phyloP scores from a whole-genome alignment of 1,140 invertebrate genomes.

The Platyscapa corneri region DNA sequence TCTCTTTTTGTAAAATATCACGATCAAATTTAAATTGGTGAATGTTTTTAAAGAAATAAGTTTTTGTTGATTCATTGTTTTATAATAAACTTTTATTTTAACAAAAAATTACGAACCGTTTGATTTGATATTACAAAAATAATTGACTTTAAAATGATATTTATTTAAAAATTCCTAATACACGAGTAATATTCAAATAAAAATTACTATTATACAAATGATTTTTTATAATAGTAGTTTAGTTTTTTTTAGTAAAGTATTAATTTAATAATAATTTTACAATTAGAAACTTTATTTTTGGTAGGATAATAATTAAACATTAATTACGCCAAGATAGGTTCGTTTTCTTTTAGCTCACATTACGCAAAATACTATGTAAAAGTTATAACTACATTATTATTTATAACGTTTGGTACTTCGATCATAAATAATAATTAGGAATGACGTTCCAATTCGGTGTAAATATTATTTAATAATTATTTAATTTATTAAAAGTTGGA shows the following conservation, averaged over 20 bases:
- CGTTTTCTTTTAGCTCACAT: too few relatives aligned
- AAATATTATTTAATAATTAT: too few relatives aligned
- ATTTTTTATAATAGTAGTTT: neutral
- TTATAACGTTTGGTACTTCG: too few relatives aligned
- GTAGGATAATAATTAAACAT: too few relatives aligned
- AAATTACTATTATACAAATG: neutral
- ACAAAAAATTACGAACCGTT: neutral
- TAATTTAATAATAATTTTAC: neutral
- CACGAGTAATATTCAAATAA: neutral
- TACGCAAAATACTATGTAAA: too few relatives aligned
- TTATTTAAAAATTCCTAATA: neutral
- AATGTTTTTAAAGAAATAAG: neutral
- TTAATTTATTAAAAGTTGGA: too few relatives aligned
- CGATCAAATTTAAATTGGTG: neutral
- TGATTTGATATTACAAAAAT: neutral
- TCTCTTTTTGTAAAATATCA: conserved; percentile 2
- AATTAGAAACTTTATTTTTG: neutral
- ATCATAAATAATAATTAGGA: too few relatives aligned
- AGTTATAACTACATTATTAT: too few relatives aligned
- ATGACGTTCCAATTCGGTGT: too few relatives aligned
- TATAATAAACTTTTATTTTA: neutral
- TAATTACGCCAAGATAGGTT: too few relatives aligned
- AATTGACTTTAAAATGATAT: neutral
- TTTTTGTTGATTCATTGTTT: neutral
- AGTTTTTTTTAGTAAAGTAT: neutral